Evolutionary conservation across 2,113 vertebrate species (phyloP), one percentile per base, ranked within the genome.

Genomic region (Eidolon helvum): DNA sequence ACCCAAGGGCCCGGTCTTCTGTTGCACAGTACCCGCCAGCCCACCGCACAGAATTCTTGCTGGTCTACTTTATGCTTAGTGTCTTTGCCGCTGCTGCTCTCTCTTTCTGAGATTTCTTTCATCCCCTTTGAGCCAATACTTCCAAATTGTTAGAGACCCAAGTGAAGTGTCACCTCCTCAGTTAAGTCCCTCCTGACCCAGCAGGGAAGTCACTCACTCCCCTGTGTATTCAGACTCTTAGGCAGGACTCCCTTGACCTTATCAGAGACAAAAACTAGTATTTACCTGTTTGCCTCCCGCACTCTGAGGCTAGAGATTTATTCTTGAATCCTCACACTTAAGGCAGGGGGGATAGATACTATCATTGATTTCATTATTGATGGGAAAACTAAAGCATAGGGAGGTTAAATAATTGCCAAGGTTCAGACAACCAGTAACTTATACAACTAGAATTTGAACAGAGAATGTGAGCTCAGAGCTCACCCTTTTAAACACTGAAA

Each of bases 281-380:
- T 9, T 61, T 59, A 10, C 30, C 14, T 55, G 5, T 90, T 97
- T 94, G 26, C n/a, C 87, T 59, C 12, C 28, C 22, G 2, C 22
- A 80, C 66, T 82, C 74, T 68, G 30, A 94, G 71, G 21, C 69
- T 24, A 55, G 80, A 82, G 65, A 55, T 92, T 61, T 85, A 48
- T 90, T 66, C 88, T 43, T 43, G 10, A 75, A n/a, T 63, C 24
- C 59, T 71, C 40, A 35, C 33, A 72, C 48, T 71, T 80, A 84
- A 92, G 21, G 45, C 68, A 71, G 10, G 40, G 11, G 10, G 2
- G 19, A 26, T 55, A 71, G 45, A 3, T 55, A n/a, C 71, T 61
- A 30, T 55, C 82, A 10, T 84, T 83, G 71, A 48, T 90, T 91
- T 61, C 45, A 71, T 69, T 59, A 79, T 35, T 79, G 45, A 59